These are phyloP conservation scores for Dysmachus trigonus DNA, from an alignment of 2,888 invertebrate species.

Conservation along the genomic window DNA sequence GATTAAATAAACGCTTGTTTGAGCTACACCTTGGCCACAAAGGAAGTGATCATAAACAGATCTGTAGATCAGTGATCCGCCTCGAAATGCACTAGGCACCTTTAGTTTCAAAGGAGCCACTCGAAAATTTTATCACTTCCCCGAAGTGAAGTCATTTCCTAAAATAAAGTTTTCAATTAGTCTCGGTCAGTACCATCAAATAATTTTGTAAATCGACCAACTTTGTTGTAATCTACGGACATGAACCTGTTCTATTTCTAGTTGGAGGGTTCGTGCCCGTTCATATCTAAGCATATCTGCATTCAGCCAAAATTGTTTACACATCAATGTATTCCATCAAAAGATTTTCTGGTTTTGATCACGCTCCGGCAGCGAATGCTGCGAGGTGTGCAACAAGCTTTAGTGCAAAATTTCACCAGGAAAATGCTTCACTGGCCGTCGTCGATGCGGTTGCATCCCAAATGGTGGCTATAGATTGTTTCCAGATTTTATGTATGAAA, in stretches of 20 bases:
- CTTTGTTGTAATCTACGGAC: constrained; percentile 36
- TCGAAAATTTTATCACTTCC: neutral
- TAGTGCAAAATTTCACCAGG: neutral
- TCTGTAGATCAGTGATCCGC: neutral
- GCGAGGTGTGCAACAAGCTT: constrained; percentile 13
- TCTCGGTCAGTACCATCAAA: constrained; percentile 31
- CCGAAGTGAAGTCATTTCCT: constrained; percentile 12
- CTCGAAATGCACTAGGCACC: neutral
- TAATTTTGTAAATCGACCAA: neutral
- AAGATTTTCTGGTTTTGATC: constrained; percentile 35
- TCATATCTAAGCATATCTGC: constrained; percentile 4
- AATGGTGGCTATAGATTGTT: constrained; percentile 4
- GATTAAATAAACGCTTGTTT: neutral
- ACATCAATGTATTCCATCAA: constrained; percentile 15
- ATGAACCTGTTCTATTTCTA: constrained; percentile 30
- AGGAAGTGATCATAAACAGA: neutral
- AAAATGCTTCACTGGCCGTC: neutral
- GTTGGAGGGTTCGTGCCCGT: neutral
- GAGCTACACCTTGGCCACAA: neutral
- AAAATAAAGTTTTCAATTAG: constrained; percentile 33
- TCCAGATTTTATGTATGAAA: constrained; percentile 8
- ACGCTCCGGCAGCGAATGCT: constrained; percentile 7
- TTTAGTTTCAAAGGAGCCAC: neutral
- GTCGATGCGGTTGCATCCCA: neutral
- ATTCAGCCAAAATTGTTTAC: constrained; percentile 1